Conservation (phyloP, 2,113 vertebrate genomes). For the Cyprinus carpio region DNA sequence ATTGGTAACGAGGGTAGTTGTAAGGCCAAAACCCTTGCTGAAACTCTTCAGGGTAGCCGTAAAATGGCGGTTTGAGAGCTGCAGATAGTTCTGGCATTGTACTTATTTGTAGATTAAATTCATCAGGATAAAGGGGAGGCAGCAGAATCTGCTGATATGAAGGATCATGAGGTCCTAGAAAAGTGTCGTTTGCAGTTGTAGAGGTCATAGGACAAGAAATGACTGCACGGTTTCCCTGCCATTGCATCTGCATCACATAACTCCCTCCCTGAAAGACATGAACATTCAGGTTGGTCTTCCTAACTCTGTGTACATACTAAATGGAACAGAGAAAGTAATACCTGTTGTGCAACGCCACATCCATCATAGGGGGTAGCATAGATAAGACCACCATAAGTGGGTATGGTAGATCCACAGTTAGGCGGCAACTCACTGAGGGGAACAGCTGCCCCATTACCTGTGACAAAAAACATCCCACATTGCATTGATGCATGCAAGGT, state of each 20-base stretch:
- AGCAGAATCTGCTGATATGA: neutral
- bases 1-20: too few species aligned
- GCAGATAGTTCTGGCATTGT: too few species aligned
- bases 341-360: constrained; percentile 59
- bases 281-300: neutral
- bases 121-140: neutral
- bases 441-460: too few species aligned
- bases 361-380: constrained; percentile 58
- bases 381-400: constrained; percentile 39
- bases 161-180: neutral
- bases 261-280: constrained; percentile 53
- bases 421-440: too few species aligned
- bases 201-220: constrained; percentile 41
- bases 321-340: constrained; percentile 13
- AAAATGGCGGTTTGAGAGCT: neutral
- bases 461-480: too few species aligned
- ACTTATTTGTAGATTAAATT: neutral
- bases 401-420: constrained; percentile 27
- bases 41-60: neutral
- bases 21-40: too few species aligned
- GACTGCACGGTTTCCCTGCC: constrained; percentile 40
- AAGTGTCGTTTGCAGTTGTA: neutral
- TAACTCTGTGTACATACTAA: neutral
- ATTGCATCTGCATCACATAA: constrained; percentile 55
- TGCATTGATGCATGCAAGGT: too few species aligned